phyloP scores from a whole-genome alignment of 2,888 invertebrate genomes.

The Caenorhabditis virilis region DNA sequence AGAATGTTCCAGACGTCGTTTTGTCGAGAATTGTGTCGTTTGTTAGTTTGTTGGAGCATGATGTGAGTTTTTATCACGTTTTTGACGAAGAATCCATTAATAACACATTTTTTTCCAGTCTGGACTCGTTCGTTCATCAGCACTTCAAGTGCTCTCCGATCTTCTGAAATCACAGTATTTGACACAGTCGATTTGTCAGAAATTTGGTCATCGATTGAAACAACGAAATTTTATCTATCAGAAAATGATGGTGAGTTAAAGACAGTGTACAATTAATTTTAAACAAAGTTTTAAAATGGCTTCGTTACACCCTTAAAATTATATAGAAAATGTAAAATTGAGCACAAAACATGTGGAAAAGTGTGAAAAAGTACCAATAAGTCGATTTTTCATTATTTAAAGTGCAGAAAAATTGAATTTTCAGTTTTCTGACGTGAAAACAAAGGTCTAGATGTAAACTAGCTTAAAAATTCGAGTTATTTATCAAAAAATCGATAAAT shows the following conservation, averaged over 20 bases:
- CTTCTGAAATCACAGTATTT: slow-evolving; percentile 13
- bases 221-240: slow-evolving; percentile 18
- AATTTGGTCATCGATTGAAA: slow-evolving; percentile 12
- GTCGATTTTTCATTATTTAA: no score
- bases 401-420: no score
- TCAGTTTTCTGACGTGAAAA: no score
- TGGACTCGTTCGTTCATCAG: slow-evolving; percentile 23
- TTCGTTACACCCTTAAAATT: no score
- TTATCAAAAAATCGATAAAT: no score
- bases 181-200: slow-evolving; percentile 10
- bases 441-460: no score
- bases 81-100: not conserved
- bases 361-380: no score
- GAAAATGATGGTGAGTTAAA: slow-evolving; percentile 14
- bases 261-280: no score
- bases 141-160: slow-evolving; percentile 15
- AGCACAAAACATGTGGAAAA: no score
- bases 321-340: no score
- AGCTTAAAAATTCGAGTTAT: no score
- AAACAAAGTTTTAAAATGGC: no score
- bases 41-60: slow-evolving; percentile 17
- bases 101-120: slow-evolving; percentile 8
- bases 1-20: slow-evolving; percentile 20
- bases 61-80: slow-evolving; percentile 19
- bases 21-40: slow-evolving; percentile 13